A percentile compares a stretch with the other conserved stretches of the same genome.
phyloP scores from a whole-genome alignment of 2,113 vertebrate genomes.

The Brachyhypopomus gauderio region DNA sequence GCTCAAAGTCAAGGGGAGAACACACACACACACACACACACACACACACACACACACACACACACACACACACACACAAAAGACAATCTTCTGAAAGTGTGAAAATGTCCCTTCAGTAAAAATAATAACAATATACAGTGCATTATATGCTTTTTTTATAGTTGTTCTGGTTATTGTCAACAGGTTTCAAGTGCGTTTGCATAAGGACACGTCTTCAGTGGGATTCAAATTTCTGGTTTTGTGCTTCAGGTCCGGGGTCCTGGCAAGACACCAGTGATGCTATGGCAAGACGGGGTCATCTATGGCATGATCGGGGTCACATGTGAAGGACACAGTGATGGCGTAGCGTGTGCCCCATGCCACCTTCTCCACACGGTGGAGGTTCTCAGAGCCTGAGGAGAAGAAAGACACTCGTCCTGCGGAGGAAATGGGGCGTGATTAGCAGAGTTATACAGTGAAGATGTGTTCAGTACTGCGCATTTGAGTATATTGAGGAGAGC shows the following conservation, averaged over 20 bases:
- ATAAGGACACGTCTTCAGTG: not conserved
- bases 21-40: not conserved
- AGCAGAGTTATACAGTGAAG: not conserved
- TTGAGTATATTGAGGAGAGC: not conserved
- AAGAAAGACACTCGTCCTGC: conserved; percentile 94
- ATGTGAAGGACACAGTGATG: conserved; percentile 96
- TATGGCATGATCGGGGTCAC: conserved; percentile 85
- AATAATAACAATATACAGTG: not conserved
- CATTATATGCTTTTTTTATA: not conserved
- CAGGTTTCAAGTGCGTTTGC: not conserved
- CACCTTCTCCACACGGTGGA: conserved; percentile 93
- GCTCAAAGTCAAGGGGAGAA: conserved; percentile 1
- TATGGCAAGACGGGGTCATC: conserved; percentile 77
- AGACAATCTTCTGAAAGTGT: not conserved
- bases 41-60: not conserved
- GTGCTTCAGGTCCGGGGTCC: conserved; percentile 56
- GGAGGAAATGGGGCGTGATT: conserved; percentile 27
- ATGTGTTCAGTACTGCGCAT: not conserved
- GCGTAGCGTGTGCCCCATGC: conserved; percentile 92
- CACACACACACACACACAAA: not conserved
- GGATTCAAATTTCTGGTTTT: not conserved
- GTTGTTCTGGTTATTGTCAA: not conserved
- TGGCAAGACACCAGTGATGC: conserved; percentile 43
- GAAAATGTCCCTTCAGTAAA: not conserved
- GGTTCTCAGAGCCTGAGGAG: conserved; percentile 95